Base-by-base conservation (phyloP, 1,140 invertebrate species). In the Conus betulinus region DNA sequence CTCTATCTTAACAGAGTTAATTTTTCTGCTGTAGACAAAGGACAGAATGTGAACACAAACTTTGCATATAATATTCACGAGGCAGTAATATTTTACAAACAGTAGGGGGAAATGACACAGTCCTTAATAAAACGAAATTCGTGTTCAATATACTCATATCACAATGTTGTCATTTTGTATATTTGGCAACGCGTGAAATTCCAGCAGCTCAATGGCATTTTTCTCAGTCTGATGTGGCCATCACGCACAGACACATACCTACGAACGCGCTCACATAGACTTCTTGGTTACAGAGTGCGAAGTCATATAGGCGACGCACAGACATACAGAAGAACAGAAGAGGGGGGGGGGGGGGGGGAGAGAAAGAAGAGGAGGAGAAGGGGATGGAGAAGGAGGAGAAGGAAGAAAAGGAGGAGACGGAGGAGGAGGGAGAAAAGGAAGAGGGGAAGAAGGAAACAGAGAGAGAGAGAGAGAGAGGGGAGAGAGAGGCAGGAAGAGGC, bases 391-490 rank as follows among this genome's bases (percentile, higher is more conserved):
- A 20, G 20, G 11, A 71, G 11, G 85, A 74, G 85, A 74, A 15
- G 51, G 57, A 74, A 6, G 74, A 52, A 74, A 52, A 67, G 27
- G 52, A 51, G 25, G 60, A 53, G 25, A 85, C 10, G 57, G 51
- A 57, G 57, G 74, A 63, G 39, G 25, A 67, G 39, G n/a, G 8
- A 4, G 67, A 71, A 7, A n/a, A 23, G 4, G 67, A n/a, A 4
- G 67, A 71, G 85, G 51, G 7, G 11, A 63, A 74, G 85, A 74
- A n/a, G 51, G 57, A 74, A 15, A 87, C 39, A 74, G 74, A 67
- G 27, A 74, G 67, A 60, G 60, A 53, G 25, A 85, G 51, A 85
- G 51, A 57, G 57, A 87, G 85, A 74, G 25, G 25, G 11, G 39
- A 51, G 67, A n/a, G 67, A 71, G 67, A n/a, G 23, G 4, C 0